Percentiles rank a stretch among this genome's conserved stretches.
phyloP scores from a whole-genome alignment of 2,888 invertebrate genomes.

The Chromoteleia sp. region DNA sequence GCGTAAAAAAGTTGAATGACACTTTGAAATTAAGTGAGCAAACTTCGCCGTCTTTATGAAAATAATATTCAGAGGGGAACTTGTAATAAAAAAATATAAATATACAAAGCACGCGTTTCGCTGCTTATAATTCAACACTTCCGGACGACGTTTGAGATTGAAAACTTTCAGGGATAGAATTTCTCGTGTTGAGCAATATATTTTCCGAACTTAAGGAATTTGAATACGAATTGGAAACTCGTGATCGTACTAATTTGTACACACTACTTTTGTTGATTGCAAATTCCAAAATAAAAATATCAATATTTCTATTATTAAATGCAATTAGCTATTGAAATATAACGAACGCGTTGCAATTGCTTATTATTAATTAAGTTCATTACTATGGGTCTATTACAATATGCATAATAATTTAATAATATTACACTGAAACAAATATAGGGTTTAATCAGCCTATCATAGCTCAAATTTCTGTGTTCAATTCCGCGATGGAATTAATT shows the following conservation, averaged over 20 bases:
- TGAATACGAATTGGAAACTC: constrained; percentile 12
- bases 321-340: too few relatives aligned
- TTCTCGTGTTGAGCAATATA: constrained; percentile 10
- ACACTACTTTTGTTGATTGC: too few relatives aligned
- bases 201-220: constrained; percentile 15
- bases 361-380: too few relatives aligned
- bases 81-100: constrained; percentile 32
- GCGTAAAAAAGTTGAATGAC: constrained; percentile 39
- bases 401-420: too few relatives aligned
- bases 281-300: too few relatives aligned
- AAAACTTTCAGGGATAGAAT: constrained; percentile 27
- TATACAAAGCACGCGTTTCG: constrained; percentile 29
- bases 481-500: too few relatives aligned
- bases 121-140: constrained; percentile 30
- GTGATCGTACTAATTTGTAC: neutral
- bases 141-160: constrained; percentile 15
- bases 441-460: too few relatives aligned
- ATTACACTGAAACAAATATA: too few relatives aligned
- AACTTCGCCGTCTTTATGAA: constrained; percentile 30
- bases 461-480: too few relatives aligned
- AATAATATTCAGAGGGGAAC: constrained; percentile 20
- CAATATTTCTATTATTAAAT: too few relatives aligned
- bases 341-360: too few relatives aligned
- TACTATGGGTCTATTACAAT: too few relatives aligned
- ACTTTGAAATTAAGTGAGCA: constrained; percentile 27